Evolutionary conservation across 2,797 vertebrate genomes (phyloP).

Genomic region (Alca torda): DNA sequence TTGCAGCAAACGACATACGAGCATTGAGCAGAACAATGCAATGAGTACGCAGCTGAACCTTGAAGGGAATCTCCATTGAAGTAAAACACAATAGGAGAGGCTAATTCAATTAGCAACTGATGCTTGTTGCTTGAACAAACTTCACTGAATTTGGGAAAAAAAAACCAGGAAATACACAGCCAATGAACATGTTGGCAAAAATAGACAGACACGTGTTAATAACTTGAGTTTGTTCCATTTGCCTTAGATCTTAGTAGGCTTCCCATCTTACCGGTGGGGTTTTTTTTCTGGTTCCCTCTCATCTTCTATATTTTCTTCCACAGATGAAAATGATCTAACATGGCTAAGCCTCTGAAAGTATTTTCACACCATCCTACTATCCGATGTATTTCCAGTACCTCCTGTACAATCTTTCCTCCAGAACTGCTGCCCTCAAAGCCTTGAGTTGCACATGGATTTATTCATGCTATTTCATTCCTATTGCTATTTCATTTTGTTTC

Average conservation of each 20-base stretch:
- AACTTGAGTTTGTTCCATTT: not conserved
- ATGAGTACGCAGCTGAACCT: conserved; percentile 55
- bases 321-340: not conserved
- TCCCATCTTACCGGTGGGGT: not conserved
- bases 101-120: conserved; percentile 74
- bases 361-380: not conserved
- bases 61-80: conserved; percentile 68
- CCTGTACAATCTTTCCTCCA: not conserved
- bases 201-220: not conserved
- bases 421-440: not conserved
- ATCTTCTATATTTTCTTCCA: not conserved
- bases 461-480: not conserved
- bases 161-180: not conserved
- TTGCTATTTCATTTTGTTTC: not conserved
- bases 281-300: not conserved
- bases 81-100: conserved; percentile 61
- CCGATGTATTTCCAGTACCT: not conserved
- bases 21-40: conserved; percentile 56
- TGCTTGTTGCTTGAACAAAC: conserved; percentile 65
- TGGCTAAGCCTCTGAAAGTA: not conserved
- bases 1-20: not conserved
- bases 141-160: conserved; percentile 22
- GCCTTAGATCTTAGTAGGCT: not conserved
- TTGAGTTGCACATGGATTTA: not conserved
- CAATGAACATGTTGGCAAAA: not conserved